phyloP scores from a whole-genome alignment of 2,113 vertebrate genomes.

The Dasyornis broadbenti region DNA sequence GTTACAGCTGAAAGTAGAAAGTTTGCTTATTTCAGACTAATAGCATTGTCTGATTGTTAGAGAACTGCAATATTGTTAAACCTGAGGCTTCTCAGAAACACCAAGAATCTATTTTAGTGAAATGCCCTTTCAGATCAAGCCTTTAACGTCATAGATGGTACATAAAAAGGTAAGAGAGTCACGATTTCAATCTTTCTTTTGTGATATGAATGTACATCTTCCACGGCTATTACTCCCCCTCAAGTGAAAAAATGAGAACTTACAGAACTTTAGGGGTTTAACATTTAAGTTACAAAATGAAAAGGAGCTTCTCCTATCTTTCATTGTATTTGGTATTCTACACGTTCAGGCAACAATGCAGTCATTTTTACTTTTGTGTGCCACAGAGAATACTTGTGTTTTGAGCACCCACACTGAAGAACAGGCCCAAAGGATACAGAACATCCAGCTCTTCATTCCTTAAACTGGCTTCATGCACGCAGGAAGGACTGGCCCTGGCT shows the following conservation, averaged over 20 bases:
- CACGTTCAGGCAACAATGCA: background rate
- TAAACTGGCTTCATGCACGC: background rate
- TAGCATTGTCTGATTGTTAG: background rate
- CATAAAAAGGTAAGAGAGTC: background rate
- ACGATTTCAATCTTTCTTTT: background rate
- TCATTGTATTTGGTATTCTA: background rate
- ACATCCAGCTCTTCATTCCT: background rate
- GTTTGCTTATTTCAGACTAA: background rate
- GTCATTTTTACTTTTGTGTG: background rate
- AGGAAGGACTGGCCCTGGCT: background rate
- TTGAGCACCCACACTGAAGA: background rate
- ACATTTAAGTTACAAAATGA: background rate
- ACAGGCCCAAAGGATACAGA: background rate
- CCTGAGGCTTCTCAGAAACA: background rate
- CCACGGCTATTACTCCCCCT: background rate
- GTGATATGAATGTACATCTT: background rate
- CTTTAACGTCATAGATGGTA: background rate
- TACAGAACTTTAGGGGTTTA: background rate
- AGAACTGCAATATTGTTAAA: background rate
- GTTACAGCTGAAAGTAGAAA: background rate
- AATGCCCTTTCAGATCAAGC: background rate
- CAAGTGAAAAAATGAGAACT: background rate
- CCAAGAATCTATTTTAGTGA: background rate
- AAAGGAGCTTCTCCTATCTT: background rate
- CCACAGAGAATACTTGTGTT: background rate